Conservation (phyloP, 2,113 vertebrate genomes). For the Melanerpes aurifrons region DNA sequence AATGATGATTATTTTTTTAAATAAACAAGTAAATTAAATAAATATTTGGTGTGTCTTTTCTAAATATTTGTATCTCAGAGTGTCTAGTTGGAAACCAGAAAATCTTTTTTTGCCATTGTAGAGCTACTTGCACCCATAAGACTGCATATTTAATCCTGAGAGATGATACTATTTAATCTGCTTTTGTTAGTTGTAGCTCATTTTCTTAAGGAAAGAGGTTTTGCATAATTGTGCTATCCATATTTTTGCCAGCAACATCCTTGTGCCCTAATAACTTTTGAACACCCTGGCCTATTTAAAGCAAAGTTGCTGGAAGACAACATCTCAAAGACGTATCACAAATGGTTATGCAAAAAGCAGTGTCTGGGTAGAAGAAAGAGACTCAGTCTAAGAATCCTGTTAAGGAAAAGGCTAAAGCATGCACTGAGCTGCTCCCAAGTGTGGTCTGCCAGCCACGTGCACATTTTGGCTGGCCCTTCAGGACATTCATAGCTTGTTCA, state of each 20-base stretch:
- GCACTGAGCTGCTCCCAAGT: fast-evolving
- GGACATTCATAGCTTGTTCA: neutral
- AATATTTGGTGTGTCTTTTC: neutral
- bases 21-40: too few relatives aligned
- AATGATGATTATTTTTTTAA: neutral
- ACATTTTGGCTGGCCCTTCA: neutral
- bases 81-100: neutral
- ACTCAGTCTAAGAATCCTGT: neutral
- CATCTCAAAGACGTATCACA: neutral
- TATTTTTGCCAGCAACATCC: neutral
- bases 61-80: neutral
- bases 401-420: neutral
- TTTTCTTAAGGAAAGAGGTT: conserved; percentile 19
- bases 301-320: neutral
- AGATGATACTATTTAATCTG: neutral
- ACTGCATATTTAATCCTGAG: neutral
- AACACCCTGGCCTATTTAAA: neutral
- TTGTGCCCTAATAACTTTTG: neutral
- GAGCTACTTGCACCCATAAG: neutral
- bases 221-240: neutral
- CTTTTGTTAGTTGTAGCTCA: neutral
- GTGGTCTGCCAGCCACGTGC: neutral
- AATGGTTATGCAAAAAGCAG: neutral
- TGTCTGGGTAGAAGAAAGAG: neutral
- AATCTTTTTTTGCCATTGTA: neutral